Evolutionary conservation across 1,140 invertebrate species (phyloP), one percentile per base, ranked within the genome.

Genomic region (Diprion similis): DNA sequence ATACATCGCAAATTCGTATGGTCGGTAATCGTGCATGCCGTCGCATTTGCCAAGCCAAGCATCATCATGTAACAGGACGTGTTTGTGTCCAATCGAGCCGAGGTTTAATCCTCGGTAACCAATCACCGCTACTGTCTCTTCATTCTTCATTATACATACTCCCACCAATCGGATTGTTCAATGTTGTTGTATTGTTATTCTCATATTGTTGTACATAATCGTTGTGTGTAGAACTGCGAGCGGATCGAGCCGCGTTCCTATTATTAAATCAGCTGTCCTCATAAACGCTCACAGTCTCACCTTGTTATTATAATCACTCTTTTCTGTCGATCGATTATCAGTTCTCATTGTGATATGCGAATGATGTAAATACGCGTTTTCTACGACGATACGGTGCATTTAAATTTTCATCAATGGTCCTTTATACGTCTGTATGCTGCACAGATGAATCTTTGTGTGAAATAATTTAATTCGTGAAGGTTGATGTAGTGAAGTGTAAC

Each of bases 91-190:
- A 37, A 37, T 37, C 24, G 24, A 6, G 1, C 24, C 51, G 51
- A 59, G 51, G 51, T 59, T 59, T 59, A 59, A 59, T 59, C 51
- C n/a, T 17, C n/a, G n/a, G 51, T 59, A 13, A 68, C 66, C 15
- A 68, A 68, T 68, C 66, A 45, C 18, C 11, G 37, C 66, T n/a
- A 13, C 6, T 37, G 24, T 37, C 24, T 37, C 24, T 37, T 37
- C 6, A 37, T 37, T 37, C 24, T 37, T 37, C 37, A 68, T 45
- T 6, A 18, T 15, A 68, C 13, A 19, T 18, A 68, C 66, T 68
- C 66, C 66, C 66, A 68, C 66, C 66, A 68, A 17, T 68, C 11
- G 15, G 15, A 68, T 68, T 68, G 66, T 68, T 45, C 19, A 68
- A 68, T 17, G 51, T 13, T 59, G 66, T 19, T 68, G 66, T 68